A percentile compares a stretch with the other conserved stretches of the same genome.
These are phyloP conservation scores for Megaustenia siamemsis DNA, from an alignment of 2,888 invertebrate genomes.

Conservation along the genomic window DNA sequence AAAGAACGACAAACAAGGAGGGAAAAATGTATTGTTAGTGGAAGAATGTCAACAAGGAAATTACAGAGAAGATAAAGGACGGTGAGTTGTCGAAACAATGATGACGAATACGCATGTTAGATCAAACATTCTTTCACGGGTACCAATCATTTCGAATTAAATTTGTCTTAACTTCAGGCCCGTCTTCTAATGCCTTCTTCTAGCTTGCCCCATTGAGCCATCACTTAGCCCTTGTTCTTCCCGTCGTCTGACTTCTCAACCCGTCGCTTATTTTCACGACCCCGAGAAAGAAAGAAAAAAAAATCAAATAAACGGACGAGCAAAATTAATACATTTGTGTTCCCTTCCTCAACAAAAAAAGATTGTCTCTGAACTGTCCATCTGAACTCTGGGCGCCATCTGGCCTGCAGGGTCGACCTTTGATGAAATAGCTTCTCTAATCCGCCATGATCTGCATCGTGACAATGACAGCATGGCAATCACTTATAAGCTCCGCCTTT, in stretches of 20 bases:
- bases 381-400: constrained; percentile 42
- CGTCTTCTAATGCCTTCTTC: not conserved
- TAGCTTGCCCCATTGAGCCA: not conserved
- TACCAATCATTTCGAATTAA: not conserved
- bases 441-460: not conserved
- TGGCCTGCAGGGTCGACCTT: constrained; percentile 40
- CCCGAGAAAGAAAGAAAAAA: too few species aligned
- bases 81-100: too few species aligned
- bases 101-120: too few species aligned
- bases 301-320: constrained; percentile 9
- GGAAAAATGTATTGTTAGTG: too few species aligned
- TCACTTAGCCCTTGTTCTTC: not conserved
- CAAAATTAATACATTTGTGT: constrained; percentile 12
- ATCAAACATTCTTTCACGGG: too few species aligned
- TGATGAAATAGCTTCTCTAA: constrained; percentile 12
- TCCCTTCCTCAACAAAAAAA: not conserved
- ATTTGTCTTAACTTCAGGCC: not conserved
- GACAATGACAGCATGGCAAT: constrained; percentile 36
- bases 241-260: not conserved
- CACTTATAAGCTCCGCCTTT: not conserved
- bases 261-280: constrained; percentile 1
- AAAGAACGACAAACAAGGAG: too few species aligned
- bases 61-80: too few species aligned
- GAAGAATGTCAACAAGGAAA: too few species aligned
- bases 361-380: constrained; percentile 21